These are phyloP conservation scores for Nautilus pompilius DNA, from an alignment of 1,140 invertebrate genomes.

Conservation along the genomic window DNA sequence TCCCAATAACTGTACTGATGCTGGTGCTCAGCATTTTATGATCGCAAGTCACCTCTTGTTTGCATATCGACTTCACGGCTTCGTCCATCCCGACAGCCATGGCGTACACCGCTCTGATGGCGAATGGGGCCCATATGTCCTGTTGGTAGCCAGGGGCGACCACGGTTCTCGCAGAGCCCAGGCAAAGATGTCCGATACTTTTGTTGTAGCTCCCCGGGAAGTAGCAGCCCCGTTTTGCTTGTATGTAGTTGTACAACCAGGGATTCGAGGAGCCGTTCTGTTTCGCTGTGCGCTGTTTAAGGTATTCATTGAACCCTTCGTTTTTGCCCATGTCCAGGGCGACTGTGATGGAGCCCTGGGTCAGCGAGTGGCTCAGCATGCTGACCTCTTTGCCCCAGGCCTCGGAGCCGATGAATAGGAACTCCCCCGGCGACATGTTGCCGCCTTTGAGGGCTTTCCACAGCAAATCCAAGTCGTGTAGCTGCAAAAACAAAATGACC, in stretches of 20 bases:
- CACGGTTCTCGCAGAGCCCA: too few relatives aligned
- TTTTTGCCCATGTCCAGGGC: conserved; percentile 11
- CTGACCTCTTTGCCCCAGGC: conserved; percentile 14
- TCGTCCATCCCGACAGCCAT: background rate
- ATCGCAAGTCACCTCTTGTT: too few relatives aligned
- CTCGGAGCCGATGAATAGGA: conserved; percentile 23
- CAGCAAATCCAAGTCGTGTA: conserved; percentile 10
- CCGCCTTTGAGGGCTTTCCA: background rate
- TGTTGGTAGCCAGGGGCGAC: background rate
- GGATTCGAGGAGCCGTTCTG: background rate
- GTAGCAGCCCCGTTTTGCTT: conserved; percentile 12
- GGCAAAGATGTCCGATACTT: too few relatives aligned
- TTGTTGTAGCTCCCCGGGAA: conserved; percentile 20
- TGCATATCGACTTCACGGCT: background rate
- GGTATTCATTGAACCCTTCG: conserved; percentile 5
- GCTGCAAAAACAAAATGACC: conserved; percentile 18
- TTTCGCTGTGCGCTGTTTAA: background rate
- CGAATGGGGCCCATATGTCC: background rate
- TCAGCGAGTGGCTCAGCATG: conserved; percentile 5
- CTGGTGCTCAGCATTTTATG: background rate
- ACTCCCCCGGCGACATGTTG: conserved; percentile 14
- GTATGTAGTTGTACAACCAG: conserved; percentile 14
- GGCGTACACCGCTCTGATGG: background rate
- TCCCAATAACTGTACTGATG: background rate
- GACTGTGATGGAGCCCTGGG: conserved; percentile 14